Evolutionary conservation across 2,888 invertebrate species (phyloP).

Genomic region (Drosophila villosipedis): DNA sequence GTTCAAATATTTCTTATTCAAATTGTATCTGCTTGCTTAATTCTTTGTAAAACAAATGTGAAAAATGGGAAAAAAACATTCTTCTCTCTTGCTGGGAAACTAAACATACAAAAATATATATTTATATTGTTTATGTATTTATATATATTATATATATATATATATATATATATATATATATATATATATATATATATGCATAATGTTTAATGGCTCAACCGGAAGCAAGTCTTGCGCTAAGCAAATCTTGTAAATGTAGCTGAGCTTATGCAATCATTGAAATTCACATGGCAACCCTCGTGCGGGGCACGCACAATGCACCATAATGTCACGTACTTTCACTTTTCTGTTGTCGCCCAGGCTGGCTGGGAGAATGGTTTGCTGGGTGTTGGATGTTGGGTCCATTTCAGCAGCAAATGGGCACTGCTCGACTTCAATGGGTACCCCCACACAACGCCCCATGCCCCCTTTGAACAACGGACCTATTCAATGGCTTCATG

Average conservation of each 20-base stretch:
- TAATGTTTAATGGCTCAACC: not conserved
- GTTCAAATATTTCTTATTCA: not conserved
- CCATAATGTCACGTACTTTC: slow-evolving; percentile 76
- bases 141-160: not conserved
- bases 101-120: too few species aligned
- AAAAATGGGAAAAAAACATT: too few species aligned
- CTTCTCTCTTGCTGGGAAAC: too few species aligned
- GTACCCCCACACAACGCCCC: slow-evolving; percentile 31
- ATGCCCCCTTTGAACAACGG: slow-evolving; percentile 68
- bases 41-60: too few species aligned
- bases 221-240: not conserved
- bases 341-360: slow-evolving; percentile 56
- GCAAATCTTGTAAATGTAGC: not conserved
- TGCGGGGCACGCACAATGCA: slow-evolving; percentile 39
- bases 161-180: not conserved
- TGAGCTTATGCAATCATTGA: slow-evolving; percentile 1
- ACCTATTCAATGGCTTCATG: slow-evolving; percentile 78
- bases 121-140: too few species aligned
- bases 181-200: not conserved
- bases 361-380: not conserved
- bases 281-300: slow-evolving; percentile 44
- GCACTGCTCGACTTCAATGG: slow-evolving; percentile 57
- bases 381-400: slow-evolving; percentile 1
- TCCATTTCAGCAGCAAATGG: slow-evolving; percentile 41
- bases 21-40: not conserved